Base-by-base conservation (phyloP, 2,113 vertebrate species). In the Opisthocomus hoazin region DNA sequence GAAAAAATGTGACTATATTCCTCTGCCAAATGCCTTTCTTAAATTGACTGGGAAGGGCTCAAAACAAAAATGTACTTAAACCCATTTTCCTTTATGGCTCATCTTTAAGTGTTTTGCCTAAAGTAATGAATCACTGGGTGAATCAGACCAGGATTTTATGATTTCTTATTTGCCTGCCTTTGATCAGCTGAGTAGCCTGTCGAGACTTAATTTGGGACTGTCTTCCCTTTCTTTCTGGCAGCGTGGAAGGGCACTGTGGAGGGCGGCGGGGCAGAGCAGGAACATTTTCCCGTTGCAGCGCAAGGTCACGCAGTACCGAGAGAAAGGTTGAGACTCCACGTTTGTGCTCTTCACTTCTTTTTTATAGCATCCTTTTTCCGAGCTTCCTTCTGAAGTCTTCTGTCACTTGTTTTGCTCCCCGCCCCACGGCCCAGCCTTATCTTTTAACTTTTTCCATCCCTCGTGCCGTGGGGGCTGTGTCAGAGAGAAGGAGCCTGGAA, bases 101-200 rank as follows among this genome's bases (percentile, higher is more conserved):
- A 94, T 97, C 90, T 91, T 95, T 95, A 96, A 93, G 89, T 92
- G 71, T 95, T 93, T 97, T 95, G 88, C 93, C 89, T 94, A 60
- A 94, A 93, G 81, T 92, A 88, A 95, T 95, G 94, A 94, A 96
- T 96, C 83, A 96, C 84, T 84, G 83, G 51, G 71, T 95, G 92
- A 89, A 87, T 96, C 95, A 95, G 93, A 10, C 78, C 69, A 69
- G 87, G 70, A 77, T 93, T 96, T 93, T 93, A 88, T 85, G 60
- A 63, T 95, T 96, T 85, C 78, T 96, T 94, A 78, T 95, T 95
- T 96, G 93, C 87, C 68, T 91, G 82, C 64, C 89, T 97, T 95
- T 97, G 91, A 94, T 96, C 94, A 96, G 76, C 85, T 90, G 93
- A 87, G 83, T 69, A 85, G 79, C 84, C 95, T 89, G 90, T 94